Evolutionary conservation across 2,888 invertebrate species (phyloP).

Genomic region (Gisinianus flammeolus): DNA sequence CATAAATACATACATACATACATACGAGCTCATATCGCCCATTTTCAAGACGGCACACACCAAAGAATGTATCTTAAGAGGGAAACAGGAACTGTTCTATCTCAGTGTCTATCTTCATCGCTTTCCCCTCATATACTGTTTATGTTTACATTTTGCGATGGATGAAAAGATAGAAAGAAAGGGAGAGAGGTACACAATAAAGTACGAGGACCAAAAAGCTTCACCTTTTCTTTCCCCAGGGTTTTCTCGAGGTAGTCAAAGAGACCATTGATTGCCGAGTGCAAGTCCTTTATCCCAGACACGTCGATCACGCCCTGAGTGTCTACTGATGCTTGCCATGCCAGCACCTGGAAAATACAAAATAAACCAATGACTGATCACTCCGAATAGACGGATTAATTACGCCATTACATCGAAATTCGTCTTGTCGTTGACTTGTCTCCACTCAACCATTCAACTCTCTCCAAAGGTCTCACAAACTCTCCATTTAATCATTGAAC

Average conservation of each 20-base stretch:
- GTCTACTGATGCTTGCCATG: constrained; percentile 70
- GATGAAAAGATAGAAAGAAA: too few species aligned
- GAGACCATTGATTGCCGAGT: constrained; percentile 71
- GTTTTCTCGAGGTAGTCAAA: constrained; percentile 73
- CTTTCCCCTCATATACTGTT: too few species aligned
- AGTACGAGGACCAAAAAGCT: not conserved
- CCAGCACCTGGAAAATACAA: constrained; percentile 64
- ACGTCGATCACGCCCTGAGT: constrained; percentile 67
- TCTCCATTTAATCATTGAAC: not conserved
- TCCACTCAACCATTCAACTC: not conserved
- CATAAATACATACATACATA: too few species aligned
- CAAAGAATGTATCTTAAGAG: too few species aligned
- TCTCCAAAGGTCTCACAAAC: not conserved
- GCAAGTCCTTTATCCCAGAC: constrained; percentile 66
- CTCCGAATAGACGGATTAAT: constrained; percentile 16
- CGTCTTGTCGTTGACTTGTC: not conserved
- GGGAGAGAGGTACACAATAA: not conserved
- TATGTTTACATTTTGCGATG: too few species aligned
- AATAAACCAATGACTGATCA: constrained; percentile 17
- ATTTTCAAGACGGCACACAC: too few species aligned
- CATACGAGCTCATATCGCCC: too few species aligned
- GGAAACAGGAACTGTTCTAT: too few species aligned
- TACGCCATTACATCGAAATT: constrained; percentile 19
- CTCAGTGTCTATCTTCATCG: too few species aligned
- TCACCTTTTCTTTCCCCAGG: constrained; percentile 71